A percentile compares a stretch with the other conserved stretches of the same genome.
These are phyloP conservation scores for Pterobdella sp. DNA, from an alignment of 2,888 invertebrate species.

Conservation along the genomic window DNA sequence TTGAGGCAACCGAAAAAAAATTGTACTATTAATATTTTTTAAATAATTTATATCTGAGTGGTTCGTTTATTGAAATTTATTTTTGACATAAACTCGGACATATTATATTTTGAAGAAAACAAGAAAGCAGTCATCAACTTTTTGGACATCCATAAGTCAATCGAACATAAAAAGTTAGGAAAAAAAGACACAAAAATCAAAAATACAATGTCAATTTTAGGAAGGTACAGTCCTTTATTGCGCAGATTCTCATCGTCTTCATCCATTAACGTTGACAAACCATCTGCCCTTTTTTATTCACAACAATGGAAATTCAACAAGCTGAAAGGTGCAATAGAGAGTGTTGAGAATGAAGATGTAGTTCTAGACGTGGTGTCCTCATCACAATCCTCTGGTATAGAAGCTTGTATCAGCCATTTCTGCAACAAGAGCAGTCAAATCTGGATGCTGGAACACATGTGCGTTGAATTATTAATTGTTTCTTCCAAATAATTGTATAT, in stretches of 20 bases:
- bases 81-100: no score
- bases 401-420: neutral
- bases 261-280: neutral
- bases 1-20: no score
- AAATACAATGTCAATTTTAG: neutral
- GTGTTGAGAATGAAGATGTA: neutral
- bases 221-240: neutral
- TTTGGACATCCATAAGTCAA: neutral
- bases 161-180: neutral
- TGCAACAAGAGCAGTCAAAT: neutral
- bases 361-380: neutral
- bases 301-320: slow-evolving; percentile 4
- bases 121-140: neutral
- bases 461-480: neutral
- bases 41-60: neutral
- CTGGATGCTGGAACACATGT: slow-evolving; percentile 4
- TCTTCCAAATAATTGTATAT: neutral
- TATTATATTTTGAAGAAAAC: neutral
- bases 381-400: neutral
- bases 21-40: neutral
- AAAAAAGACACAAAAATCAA: no score
- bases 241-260: neutral
- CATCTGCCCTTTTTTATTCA: neutral
- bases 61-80: neutral
- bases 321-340: neutral